phyloP scores from a whole-genome alignment of 2,113 vertebrate genomes.

The Parus major region DNA sequence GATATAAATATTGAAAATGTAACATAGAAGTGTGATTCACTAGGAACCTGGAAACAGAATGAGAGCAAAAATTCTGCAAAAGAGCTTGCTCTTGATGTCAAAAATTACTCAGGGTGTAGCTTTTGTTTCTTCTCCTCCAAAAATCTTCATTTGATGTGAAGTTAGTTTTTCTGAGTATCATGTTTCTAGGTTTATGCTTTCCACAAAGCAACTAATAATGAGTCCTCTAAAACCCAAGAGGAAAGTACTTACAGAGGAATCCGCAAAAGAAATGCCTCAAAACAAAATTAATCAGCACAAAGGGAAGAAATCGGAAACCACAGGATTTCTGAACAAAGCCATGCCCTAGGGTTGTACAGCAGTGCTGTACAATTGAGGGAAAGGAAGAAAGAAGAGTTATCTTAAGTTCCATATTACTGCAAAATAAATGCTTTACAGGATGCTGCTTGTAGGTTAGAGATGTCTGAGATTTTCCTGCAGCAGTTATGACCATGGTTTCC shows the following conservation, averaged over 20 bases:
- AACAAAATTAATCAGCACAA: constrained; percentile 50
- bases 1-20: background rate
- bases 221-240: background rate
- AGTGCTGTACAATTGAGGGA: constrained; percentile 5
- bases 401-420: constrained; percentile 30
- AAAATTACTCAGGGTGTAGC: background rate
- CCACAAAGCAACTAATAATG: background rate
- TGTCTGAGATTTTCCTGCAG: constrained; percentile 40
- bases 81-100: background rate
- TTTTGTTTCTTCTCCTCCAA: background rate
- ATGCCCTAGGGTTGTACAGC: constrained; percentile 38
- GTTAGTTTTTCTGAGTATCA: background rate
- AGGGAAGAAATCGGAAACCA: constrained; percentile 54
- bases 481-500: background rate
- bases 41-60: background rate
- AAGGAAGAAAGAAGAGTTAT: constrained; percentile 48
- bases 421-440: constrained; percentile 54
- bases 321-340: constrained; percentile 49
- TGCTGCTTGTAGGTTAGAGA: constrained; percentile 29
- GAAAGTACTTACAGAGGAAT: constrained; percentile 8
- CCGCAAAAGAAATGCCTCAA: constrained; percentile 15
- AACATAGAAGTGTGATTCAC: background rate
- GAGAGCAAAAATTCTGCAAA: background rate
- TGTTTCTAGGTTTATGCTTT: background rate
- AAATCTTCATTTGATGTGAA: background rate